Base-by-base conservation (phyloP, 2,888 invertebrate species). In the Shargacucullia verbasci region DNA sequence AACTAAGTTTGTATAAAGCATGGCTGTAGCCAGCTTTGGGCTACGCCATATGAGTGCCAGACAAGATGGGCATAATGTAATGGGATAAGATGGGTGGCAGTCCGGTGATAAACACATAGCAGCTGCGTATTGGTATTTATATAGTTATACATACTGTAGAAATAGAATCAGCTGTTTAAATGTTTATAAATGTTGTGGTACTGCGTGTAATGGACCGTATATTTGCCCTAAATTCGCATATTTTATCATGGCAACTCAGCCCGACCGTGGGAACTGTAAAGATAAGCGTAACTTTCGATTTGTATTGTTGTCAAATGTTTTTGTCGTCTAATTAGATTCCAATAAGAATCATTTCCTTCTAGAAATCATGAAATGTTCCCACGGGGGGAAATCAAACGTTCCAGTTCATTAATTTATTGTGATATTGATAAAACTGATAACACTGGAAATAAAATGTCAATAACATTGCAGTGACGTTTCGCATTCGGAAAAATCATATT, bases 401-500 rank as follows among this genome's bases (percentile, higher is more conserved):
- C 58, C 20, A 10, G 45, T 62, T 37, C 25, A 48, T 31, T 64
- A 41, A 59, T 62, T 67, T 64, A 54, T 49, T 70, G 71, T 70
- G 67, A 60, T 70, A 47, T 38, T 82, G 82, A 78, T 81, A 80
- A 78, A 81, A 79, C 77, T 86, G 86, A 86, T 84, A 86, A 85
- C 84, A 85, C 85, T 85, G 85, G 76, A 78, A 81, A 68, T 73
- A 77, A 84, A 83, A 85, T 88, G 88, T 89, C 89, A 88, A 83
- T 82, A 83, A 83, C 80, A 86, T 79, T 83, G 78, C 81, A 85
- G 88, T 93, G 93, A 92, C 92, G 92, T 93, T 90, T 91, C 82
- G 86, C 80, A 81, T 87, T 86, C 71, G 70, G 80, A 84, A 87
- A 87, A 86, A 84, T 87, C 80, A 76, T 80, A 80, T 84, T 84